Evolutionary conservation across 2,888 invertebrate species (phyloP).

Genomic region (Salticus scenicus): DNA sequence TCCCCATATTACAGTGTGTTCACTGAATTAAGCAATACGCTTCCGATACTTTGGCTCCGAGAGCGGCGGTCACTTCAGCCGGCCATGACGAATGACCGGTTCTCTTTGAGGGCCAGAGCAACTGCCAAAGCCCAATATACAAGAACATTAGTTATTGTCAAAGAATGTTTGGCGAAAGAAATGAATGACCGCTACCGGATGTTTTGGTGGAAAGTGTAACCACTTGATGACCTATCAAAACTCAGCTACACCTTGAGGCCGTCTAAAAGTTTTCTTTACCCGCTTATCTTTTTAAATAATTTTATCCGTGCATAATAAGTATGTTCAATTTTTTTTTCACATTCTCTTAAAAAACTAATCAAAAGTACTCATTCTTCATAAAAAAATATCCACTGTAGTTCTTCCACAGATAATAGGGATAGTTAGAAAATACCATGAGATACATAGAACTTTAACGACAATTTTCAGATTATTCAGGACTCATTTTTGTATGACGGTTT

Average conservation of each 20-base stretch:
- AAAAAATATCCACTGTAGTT: too few relatives aligned
- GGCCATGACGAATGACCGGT: constrained; percentile 66
- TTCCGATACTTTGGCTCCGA: constrained; percentile 60
- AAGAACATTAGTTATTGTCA: constrained; percentile 70
- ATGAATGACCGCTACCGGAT: constrained; percentile 64
- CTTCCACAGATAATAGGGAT: too few relatives aligned
- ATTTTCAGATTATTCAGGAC: too few relatives aligned
- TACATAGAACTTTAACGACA: too few relatives aligned
- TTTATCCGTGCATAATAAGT: not conserved
- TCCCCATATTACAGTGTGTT: constrained; percentile 67
- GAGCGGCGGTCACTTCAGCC: constrained; percentile 61
- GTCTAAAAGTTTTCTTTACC: not conserved
- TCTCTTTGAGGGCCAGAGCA: constrained; percentile 33
- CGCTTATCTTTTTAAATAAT: not conserved
- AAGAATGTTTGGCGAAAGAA: constrained; percentile 64
- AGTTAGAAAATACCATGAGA: too few relatives aligned
- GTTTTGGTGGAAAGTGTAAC: constrained; percentile 59
- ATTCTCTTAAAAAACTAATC: too few relatives aligned
- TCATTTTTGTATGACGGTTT: too few relatives aligned
- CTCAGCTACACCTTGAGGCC: not conserved
- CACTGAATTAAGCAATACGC: constrained; percentile 70
- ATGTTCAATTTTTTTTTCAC: too few relatives aligned
- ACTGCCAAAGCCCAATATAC: constrained; percentile 61
- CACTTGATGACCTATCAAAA: constrained; percentile 50
- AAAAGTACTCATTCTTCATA: too few relatives aligned